A percentile compares a stretch with the other conserved stretches of the same genome.
phyloP scores from a whole-genome alignment of 2,888 invertebrate species.

The Nomada hirtipes region DNA sequence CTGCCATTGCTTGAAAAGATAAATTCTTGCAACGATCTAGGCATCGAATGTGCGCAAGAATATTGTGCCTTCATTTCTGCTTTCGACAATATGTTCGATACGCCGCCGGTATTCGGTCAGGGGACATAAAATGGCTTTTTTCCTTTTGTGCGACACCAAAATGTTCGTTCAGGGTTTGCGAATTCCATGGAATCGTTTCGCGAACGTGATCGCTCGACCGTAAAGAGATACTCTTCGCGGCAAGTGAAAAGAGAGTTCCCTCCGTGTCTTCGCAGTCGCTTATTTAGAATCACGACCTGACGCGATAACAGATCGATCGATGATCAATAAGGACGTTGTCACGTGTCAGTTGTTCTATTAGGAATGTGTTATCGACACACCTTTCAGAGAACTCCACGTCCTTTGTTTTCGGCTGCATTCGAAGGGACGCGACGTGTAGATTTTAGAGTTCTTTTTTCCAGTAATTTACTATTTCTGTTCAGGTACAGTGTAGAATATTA shows the following conservation, averaged over 20 bases:
- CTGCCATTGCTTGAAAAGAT: too few relatives aligned
- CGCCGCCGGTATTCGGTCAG: too few relatives aligned
- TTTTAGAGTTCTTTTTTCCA: neutral
- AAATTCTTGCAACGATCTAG: too few relatives aligned
- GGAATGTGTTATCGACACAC: constrained; percentile 25
- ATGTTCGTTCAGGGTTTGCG: neutral
- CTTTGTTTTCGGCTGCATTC: constrained; percentile 11
- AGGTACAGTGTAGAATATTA: neutral
- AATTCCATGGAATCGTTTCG: constrained; percentile 14
- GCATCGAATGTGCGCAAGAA: too few relatives aligned
- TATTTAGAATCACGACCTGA: neutral
- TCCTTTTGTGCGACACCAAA: neutral
- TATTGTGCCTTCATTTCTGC: too few relatives aligned
- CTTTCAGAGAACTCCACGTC: constrained; percentile 29
- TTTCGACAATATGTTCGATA: too few relatives aligned
- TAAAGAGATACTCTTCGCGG: constrained; percentile 39
- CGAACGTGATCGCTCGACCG: constrained; percentile 16
- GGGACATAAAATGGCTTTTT: neutral
- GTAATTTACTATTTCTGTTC: neutral
- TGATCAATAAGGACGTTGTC: constrained; percentile 21
- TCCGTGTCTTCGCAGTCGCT: neutral
- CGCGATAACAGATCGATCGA: constrained; percentile 13
- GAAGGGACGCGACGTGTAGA: constrained; percentile 14
- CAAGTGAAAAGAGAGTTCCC: neutral
- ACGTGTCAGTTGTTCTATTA: constrained; percentile 5